Evolutionary conservation across 2,113 vertebrate species (phyloP).

Genomic region (Poicephalus meyeri): DNA sequence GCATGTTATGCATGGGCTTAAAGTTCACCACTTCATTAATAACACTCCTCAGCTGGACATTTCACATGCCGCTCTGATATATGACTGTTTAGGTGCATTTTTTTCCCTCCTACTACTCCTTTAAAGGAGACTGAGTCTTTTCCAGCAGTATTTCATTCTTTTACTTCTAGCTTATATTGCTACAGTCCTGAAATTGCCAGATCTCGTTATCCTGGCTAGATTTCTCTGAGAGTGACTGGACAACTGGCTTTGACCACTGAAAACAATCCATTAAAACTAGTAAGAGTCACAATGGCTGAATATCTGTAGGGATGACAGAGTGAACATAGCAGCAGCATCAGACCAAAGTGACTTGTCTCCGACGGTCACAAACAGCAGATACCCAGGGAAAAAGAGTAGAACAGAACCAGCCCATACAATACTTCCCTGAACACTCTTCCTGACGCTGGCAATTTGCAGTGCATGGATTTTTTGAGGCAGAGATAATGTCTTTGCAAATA

Average conservation of each 20-base stretch:
- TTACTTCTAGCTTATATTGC: not conserved
- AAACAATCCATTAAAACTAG: constrained; percentile 13
- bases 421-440: not conserved
- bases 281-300: not conserved
- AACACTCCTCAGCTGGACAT: constrained; percentile 60
- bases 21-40: constrained; percentile 71
- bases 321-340: not conserved
- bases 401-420: not conserved
- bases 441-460: not conserved
- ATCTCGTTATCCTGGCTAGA: not conserved
- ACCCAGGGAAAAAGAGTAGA: not conserved
- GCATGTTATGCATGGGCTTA: constrained; percentile 61
- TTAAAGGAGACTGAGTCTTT: constrained; percentile 30
- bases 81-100: constrained; percentile 56
- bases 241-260: constrained; percentile 1
- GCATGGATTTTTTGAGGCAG: not conserved
- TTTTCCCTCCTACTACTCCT: not conserved
- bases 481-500: not conserved
- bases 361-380: not conserved
- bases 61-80: constrained; percentile 43
- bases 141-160: constrained; percentile 3
- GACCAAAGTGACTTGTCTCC: not conserved
- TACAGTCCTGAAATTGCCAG: not conserved
- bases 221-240: constrained; percentile 1
- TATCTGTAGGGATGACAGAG: not conserved